A percentile compares a stretch with the other conserved stretches of the same genome.
phyloP scores from a whole-genome alignment of 2,113 vertebrate genomes.

The Perognathus longimembris region DNA sequence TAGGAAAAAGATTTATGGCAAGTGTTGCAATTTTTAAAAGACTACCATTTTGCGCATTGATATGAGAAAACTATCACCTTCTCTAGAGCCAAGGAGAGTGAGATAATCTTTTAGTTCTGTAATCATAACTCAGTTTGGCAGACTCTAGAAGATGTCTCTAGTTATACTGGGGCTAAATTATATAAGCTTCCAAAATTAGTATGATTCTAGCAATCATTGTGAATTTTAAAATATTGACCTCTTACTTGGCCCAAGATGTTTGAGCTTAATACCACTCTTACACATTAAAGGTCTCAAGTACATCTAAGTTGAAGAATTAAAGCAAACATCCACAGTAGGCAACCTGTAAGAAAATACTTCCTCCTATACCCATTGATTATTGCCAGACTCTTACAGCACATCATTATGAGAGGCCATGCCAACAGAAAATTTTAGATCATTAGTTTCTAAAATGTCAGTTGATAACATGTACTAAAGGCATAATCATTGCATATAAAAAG shows the following conservation, averaged over 20 bases:
- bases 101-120: background rate
- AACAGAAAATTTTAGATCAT: background rate
- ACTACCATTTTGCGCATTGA: background rate
- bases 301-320: background rate
- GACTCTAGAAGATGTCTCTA: background rate
- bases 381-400: background rate
- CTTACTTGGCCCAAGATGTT: slow-evolving; percentile 75
- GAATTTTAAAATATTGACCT: slow-evolving; percentile 79
- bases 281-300: slow-evolving; percentile 51
- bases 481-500: background rate
- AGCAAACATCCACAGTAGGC: background rate
- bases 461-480: background rate
- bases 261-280: slow-evolving; percentile 72
- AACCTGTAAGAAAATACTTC: background rate
- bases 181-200: slow-evolving; percentile 71
- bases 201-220: slow-evolving; percentile 77
- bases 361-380: background rate
- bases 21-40: slow-evolving; percentile 13
- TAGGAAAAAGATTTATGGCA: background rate
- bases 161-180: slow-evolving; percentile 77
- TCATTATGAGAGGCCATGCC: background rate
- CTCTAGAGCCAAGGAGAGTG: background rate
- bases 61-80: background rate
- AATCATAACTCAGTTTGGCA: background rate
- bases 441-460: background rate